phyloP scores from a whole-genome alignment of 2,113 vertebrate genomes.

The Camarhynchus parvulus region DNA sequence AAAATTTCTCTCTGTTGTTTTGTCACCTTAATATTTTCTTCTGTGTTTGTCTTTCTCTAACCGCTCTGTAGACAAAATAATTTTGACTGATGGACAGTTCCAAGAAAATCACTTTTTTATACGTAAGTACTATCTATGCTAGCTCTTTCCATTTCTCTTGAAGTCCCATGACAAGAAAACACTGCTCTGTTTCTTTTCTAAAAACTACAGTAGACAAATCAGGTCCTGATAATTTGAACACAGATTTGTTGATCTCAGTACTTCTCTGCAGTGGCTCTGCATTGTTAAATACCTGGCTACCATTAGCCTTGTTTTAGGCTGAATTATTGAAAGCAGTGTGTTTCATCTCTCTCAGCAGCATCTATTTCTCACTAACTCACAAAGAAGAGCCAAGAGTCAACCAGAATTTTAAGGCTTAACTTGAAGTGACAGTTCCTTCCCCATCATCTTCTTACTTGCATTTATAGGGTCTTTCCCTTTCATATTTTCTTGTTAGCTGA shows the following conservation, averaged over 20 bases:
- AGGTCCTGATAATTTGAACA: neutral
- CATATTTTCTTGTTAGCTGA: neutral
- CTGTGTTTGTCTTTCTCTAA: neutral
- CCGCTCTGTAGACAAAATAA: neutral
- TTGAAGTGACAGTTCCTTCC: neutral
- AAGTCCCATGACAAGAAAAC: neutral
- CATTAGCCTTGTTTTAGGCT: neutral
- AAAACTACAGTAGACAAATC: neutral
- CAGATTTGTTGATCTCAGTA: neutral
- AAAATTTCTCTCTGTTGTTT: neutral
- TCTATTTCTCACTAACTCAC: neutral
- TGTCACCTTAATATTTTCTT: neutral
- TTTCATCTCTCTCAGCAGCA: neutral
- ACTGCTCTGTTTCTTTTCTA: neutral
- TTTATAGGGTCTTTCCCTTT: neutral
- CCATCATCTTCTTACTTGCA: neutral
- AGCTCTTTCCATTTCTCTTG: neutral
- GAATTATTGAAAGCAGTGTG: neutral
- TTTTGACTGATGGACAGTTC: neutral
- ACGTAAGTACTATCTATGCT: neutral
- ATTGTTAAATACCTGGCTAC: neutral
- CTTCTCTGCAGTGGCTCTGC: neutral
- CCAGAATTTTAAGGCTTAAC: neutral
- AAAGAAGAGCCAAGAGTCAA: neutral
- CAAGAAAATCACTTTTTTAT: neutral